Evolutionary conservation across 2,888 invertebrate species (phyloP).

Genomic region (Parapristionchus giblindavisi): DNA sequence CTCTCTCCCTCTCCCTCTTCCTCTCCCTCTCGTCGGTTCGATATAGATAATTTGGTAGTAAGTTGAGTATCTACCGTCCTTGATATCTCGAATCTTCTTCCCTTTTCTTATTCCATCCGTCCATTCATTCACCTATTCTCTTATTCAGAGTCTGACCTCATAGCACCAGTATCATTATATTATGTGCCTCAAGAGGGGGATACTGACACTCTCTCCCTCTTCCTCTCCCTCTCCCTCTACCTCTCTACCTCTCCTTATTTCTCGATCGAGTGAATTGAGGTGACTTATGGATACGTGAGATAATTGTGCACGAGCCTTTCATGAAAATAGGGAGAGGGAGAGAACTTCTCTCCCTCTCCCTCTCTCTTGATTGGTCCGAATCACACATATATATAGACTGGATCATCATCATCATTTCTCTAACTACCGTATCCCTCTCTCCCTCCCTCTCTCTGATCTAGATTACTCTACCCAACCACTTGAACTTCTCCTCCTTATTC

Average conservation of each 20-base stretch:
- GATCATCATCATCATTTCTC: too few species aligned
- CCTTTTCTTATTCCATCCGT: not conserved
- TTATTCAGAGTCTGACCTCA: constrained; percentile 18
- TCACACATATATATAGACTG: too few species aligned
- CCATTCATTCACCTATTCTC: not conserved
- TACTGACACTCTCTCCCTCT: constrained; percentile 6
- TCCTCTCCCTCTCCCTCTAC: not conserved
- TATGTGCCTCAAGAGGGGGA: constrained; percentile 1
- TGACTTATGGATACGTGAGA: constrained; percentile 39
- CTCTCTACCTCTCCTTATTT: constrained; percentile 23
- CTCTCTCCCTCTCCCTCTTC: not conserved
- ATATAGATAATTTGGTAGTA: not conserved
- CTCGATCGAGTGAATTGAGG: constrained; percentile 21
- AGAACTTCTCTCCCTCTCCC: too few species aligned
- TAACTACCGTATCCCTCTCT: too few species aligned
- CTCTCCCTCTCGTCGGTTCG: not conserved
- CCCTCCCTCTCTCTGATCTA: too few species aligned
- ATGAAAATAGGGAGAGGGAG: not conserved
- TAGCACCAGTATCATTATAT: constrained; percentile 30
- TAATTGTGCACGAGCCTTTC: constrained; percentile 23
- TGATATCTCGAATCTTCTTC: constrained; percentile 23
- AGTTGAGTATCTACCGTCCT: constrained; percentile 29
- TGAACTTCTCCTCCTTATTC: too few species aligned
- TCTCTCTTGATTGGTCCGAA: too few species aligned
- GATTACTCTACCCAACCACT: too few species aligned